Base-by-base conservation (phyloP, 2,888 invertebrate species). In the Torymus auratus region DNA sequence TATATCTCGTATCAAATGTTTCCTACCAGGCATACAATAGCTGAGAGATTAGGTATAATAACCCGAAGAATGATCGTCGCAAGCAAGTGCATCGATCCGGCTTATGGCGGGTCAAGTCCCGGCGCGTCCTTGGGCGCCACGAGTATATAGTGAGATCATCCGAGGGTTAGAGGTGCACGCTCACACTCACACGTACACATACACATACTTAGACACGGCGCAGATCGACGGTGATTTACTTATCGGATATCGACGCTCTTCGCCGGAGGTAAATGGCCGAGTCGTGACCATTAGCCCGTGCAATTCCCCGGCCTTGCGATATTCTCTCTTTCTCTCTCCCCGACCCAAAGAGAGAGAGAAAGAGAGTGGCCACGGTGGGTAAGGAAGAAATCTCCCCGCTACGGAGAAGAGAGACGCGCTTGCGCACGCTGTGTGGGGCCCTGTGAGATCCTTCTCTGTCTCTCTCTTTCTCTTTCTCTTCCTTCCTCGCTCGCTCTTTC, bases 211-310 rank as follows among this genome's bases (percentile, higher is more conserved):
- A 41, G 41, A 41, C 91, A 91, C 91, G 92, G 92, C 91, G 92
- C 91, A 92, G 92, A 92, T 92, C 92, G 91, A 89, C 91, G 91
- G 92, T 92, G 92, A 92, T 92, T 93, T 92, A 91, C 90, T 92
- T 92, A 91, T 90, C 92, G 91, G 91, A 91, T 92, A 92, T 90
- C 90, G 92, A 91, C 91, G 91, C 92, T 41, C 41, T 92, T 91
- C 91, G 92, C 92, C 92, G 92, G 93, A 92, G 93, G 93, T 93
- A 93, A 93, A 93, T 93, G 92, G 92, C 90, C 91, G 91, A 92
- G 91, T 93, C 93, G 93, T 93, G 93, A 93, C 92, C 92, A 92
- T 93, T 92, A 92, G 75, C 50, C 72, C 77, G 62, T 68, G 72
- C 70, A 67, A 74, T 72, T 67, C 71, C 61, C 50, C 75, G 75